Evolutionary conservation across 2,888 invertebrate genomes (phyloP), one percentile per base, ranked within the genome.

Genomic region (Cerastoderma edule): DNA sequence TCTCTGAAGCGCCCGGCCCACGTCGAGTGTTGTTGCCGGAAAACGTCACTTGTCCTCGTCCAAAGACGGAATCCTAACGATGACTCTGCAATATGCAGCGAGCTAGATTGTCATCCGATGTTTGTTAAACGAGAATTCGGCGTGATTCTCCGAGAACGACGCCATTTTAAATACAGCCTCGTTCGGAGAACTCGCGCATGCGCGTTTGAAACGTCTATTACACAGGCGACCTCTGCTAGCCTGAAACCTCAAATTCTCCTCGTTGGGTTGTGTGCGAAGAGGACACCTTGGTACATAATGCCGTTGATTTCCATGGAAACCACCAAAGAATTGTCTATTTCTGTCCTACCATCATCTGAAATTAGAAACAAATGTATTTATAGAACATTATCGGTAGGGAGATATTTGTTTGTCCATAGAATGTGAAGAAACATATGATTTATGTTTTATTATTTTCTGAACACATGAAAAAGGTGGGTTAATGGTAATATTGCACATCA

Each of bases 301-400:
- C 99, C 99, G 92, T 99, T 98, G 79, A 99, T 94, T 93, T 99
- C 98, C 96, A 99, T 97, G 89, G 97, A 97, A 39, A 99, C 98
- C 48, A 96, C 96, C 83, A 99, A 94, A 71, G 98, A 97, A 90
- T 96, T 97, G 91, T 97, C 97, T 16, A 96, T 96, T 86, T 96
- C 96, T 8, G 92, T 86, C 82, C 95, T 94, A 32, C 96, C 95
- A 90, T 96, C 97, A 85, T 96, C 98, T 97, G 89, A 39, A 88
- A 88, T 63, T 54, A 70, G 53, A 78, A 67, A 67, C 66, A n/a
- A 56, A 56, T 8, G 22, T 22, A 53, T 19, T 16, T 44, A 13
- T 44, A 44, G 44, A 10, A n/a, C n/a, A n/a, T n/a, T n/a, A n/a
- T n/a, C n/a, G n/a, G n/a, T n/a, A n/a, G n/a, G n/a, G n/a, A n/a